Percentiles rank a stretch among this genome's conserved stretches.
These are phyloP conservation scores for Hesperophylax magnus DNA, from an alignment of 1,140 invertebrate genomes.

Conservation along the genomic window DNA sequence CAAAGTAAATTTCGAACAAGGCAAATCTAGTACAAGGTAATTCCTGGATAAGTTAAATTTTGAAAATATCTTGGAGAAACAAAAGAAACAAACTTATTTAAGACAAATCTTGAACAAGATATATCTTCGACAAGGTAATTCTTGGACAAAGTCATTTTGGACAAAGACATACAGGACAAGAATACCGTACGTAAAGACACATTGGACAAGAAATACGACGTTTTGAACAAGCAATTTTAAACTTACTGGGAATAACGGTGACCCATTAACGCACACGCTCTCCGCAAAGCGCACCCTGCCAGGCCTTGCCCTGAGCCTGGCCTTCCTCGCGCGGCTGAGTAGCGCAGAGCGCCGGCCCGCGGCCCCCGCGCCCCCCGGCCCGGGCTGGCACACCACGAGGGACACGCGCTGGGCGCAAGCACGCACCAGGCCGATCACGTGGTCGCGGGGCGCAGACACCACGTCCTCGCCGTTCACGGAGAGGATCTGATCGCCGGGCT, in stretches of 20 bases:
- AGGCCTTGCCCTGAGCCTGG: constrained; percentile 83
- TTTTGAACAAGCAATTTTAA: background rate
- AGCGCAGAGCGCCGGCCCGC: constrained; percentile 83
- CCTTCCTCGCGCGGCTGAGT: constrained; percentile 88
- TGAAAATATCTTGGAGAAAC: too few relatives aligned
- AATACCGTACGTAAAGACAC: too few relatives aligned
- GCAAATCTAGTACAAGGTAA: too few relatives aligned
- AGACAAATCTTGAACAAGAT: too few relatives aligned
- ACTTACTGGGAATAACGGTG: constrained; percentile 81
- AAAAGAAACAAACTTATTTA: too few relatives aligned
- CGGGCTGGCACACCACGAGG: constrained; percentile 87
- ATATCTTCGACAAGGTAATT: too few relatives aligned
- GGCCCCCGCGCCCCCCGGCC: constrained; percentile 71
- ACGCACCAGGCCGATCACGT: constrained; percentile 90
- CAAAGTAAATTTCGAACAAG: too few relatives aligned
- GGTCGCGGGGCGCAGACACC: constrained; percentile 84
- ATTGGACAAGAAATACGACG: too few relatives aligned
- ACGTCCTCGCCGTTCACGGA: constrained; percentile 93
- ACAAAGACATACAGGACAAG: too few relatives aligned
- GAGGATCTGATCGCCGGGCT: constrained; percentile 92
- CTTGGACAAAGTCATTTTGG: background rate
- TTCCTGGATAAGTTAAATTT: too few relatives aligned
- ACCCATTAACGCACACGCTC: constrained; percentile 89
- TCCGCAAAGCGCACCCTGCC: constrained; percentile 91
- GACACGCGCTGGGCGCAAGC: constrained; percentile 83